Percentiles rank a stretch among this genome's conserved stretches.
These are phyloP conservation scores for Maccullochella peelii DNA, from an alignment of 2,113 vertebrate species.

Conservation along the genomic window DNA sequence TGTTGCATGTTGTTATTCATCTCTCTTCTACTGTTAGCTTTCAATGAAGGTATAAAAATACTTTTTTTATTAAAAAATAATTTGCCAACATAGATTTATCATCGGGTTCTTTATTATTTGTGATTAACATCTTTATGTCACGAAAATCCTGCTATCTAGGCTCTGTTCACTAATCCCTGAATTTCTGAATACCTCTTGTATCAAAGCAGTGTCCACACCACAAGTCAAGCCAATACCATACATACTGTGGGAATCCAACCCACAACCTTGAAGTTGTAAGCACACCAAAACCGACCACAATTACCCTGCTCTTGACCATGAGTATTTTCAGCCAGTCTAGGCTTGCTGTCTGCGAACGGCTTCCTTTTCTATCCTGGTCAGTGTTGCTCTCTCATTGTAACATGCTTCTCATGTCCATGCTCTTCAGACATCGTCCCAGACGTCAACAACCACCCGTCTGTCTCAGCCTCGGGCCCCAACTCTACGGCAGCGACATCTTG, in stretches of 20 bases:
- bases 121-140: not conserved
- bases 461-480: conserved; percentile 19
- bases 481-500: conserved; percentile 14
- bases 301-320: conserved; percentile 59
- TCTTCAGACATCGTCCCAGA: conserved; percentile 43
- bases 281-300: conserved; percentile 67
- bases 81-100: not conserved
- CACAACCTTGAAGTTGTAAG: conserved; percentile 78
- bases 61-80: too few relatives aligned
- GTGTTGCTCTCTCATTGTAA: conserved; percentile 58
- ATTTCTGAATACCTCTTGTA: conserved; percentile 19
- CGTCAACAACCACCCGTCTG: conserved; percentile 41
- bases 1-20: not conserved
- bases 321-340: conserved; percentile 76
- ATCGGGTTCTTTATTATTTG: not conserved
- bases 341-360: conserved; percentile 55
- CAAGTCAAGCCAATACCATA: conserved; percentile 45
- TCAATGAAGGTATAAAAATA: not conserved
- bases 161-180: conserved; percentile 15
- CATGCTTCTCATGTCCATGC: conserved; percentile 51
- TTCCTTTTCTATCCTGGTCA: conserved; percentile 66
- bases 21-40: not conserved
- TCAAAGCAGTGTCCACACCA: conserved; percentile 30
- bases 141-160: not conserved
- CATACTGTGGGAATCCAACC: conserved; percentile 69